Base-by-base conservation (phyloP, 1,140 invertebrate genomes). In the Carposina sasakii region DNA sequence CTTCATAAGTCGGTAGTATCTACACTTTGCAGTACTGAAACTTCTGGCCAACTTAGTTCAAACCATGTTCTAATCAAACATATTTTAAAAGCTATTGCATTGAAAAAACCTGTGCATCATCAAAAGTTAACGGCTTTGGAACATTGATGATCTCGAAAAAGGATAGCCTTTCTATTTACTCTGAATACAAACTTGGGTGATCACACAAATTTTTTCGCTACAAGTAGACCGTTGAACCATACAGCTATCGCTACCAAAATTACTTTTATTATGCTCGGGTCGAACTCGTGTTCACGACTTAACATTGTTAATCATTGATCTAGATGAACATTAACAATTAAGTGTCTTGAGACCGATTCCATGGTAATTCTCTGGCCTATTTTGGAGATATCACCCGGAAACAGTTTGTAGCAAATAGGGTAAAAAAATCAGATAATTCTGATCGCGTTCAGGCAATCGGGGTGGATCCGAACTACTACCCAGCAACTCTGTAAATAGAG, bases 1-100 rank as follows among this genome's bases (percentile, higher is more conserved):
- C 47, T 68, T 1, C 58, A 70, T 49, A 73, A 68, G 40, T 70
- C 67, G 19, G 60, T 63, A 2, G 43, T 67, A 8, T 52, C 58
- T 1, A 67, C 67, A 3, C 62, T 70, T 28, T 49, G 47, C 19
- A 57, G 45, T 26, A 21, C 36, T 9, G 19, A 44, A 16, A 39
- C 40, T 1, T 47, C 31, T 21, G 20, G 24, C 30, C 16, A 37
- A 21, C 26, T 54, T 13, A 41, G 33, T 43, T 49, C 45, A n/a
- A n/a, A n/a, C 17, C 45, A 57, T 51, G 20, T 49, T 4, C 19
- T 55, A 20, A 43, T 57, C 5, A 57, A 46, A 19, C 28, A 54
- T 24, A 51, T 60, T 24, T 13, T 59, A 2, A 57, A 57, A 48
- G 41, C 54, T 16, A 55, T 57, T 21, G 9, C 31, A 4, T 4